Evolutionary conservation across 2,888 invertebrate genomes (phyloP).

Genomic region (Dendrolimus pini): DNA sequence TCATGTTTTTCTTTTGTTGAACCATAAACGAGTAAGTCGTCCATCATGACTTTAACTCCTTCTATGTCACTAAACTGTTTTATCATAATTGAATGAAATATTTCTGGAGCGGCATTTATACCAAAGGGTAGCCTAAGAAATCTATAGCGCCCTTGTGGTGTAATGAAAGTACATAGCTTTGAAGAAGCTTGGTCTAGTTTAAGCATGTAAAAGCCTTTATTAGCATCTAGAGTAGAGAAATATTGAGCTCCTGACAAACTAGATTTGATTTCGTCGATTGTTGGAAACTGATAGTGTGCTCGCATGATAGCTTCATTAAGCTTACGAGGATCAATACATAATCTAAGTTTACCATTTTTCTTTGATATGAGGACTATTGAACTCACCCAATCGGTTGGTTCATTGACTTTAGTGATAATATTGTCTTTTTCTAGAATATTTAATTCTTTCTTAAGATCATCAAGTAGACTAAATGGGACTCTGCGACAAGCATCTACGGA

Average conservation of each 20-base stretch:
- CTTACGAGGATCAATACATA: constrained; percentile 18
- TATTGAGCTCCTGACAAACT: constrained; percentile 10
- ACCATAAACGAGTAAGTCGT: constrained; percentile 16
- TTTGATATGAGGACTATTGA: constrained; percentile 12
- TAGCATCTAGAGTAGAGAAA: constrained; percentile 15
- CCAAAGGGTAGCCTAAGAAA: constrained; percentile 6
- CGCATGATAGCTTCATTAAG: constrained; percentile 16
- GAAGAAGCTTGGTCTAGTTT: constrained; percentile 8
- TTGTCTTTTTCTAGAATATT: constrained; percentile 1
- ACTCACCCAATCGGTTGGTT: constrained; percentile 17
- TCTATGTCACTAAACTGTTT: constrained; percentile 3
- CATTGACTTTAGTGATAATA: constrained; percentile 4
- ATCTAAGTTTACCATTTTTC: constrained; percentile 14
- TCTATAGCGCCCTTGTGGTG: constrained; percentile 7
- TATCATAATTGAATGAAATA: constrained; percentile 3
- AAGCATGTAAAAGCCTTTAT: constrained; percentile 18
- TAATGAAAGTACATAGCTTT: constrained; percentile 14
- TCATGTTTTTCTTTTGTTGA: constrained; percentile 8
- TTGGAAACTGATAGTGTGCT: constrained; percentile 17
- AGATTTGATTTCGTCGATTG: constrained; percentile 12
- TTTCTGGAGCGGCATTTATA: constrained; percentile 3
- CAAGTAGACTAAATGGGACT: constrained; percentile 2
- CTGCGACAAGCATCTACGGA: constrained; percentile 4
- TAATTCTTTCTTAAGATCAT: constrained; percentile 5
- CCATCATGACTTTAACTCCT: constrained; percentile 11